Percentiles rank a stretch among this genome's conserved stretches.
phyloP scores from a whole-genome alignment of 2,888 invertebrate species.

The Folsomia candida region DNA sequence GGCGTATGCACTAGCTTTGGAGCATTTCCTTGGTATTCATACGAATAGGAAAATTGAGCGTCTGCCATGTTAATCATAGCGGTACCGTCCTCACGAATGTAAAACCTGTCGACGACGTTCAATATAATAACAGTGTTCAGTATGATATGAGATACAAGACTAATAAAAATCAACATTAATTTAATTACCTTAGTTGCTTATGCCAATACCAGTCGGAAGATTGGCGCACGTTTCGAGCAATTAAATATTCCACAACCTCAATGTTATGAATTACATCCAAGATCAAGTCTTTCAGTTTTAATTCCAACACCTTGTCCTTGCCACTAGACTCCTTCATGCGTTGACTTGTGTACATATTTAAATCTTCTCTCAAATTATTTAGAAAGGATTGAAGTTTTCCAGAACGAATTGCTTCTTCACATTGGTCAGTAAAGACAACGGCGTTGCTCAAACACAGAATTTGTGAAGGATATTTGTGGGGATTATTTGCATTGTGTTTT shows the following conservation, averaged over 20 bases:
- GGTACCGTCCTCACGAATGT: constrained; percentile 62
- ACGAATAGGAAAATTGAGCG: constrained; percentile 91
- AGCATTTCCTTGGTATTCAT: constrained; percentile 88
- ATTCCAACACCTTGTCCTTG: constrained; percentile 61
- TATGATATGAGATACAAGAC: no score
- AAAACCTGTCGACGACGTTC: constrained; percentile 63
- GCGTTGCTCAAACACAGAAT: constrained; percentile 81
- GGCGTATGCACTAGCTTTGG: constrained; percentile 93
- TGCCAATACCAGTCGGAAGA: constrained; percentile 88
- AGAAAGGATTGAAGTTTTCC: constrained; percentile 62
- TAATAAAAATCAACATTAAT: no score
- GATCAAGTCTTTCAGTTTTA: constrained; percentile 88
- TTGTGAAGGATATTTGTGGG: constrained; percentile 68
- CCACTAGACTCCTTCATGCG: constrained; percentile 9
- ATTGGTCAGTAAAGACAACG: constrained; percentile 77
- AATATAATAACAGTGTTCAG: background rate
- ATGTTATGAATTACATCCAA: constrained; percentile 91
- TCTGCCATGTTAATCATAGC: constrained; percentile 84
- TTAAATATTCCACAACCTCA: constrained; percentile 73
- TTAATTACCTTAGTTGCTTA: constrained; percentile 78
- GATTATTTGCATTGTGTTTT: constrained; percentile 55
- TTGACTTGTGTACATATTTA: constrained; percentile 57
- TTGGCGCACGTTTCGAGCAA: constrained; percentile 64
- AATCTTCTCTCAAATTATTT: constrained; percentile 54
- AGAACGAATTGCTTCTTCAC: constrained; percentile 73